Conservation (phyloP, 1,140 invertebrate species). For the Acromyrmex echinatior region DNA sequence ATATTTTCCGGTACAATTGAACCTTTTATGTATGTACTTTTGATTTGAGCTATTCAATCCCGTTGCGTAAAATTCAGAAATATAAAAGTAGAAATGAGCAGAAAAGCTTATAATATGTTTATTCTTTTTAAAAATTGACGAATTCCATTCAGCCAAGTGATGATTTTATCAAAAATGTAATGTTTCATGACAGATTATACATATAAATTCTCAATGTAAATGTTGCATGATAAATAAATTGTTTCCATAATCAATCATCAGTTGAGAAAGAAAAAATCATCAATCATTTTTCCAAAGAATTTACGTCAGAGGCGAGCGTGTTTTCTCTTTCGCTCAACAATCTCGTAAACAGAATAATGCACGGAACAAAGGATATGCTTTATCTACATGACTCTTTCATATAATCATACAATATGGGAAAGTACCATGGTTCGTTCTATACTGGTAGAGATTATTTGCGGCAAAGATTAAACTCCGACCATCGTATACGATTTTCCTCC, state of each 20-base stretch:
- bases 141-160: background rate
- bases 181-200: background rate
- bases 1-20: slow-evolving; percentile 54
- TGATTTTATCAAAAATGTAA: slow-evolving; percentile 6
- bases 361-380: slow-evolving; percentile 6
- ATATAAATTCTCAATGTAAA: background rate
- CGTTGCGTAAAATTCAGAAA: slow-evolving; percentile 24
- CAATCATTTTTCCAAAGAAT: slow-evolving; percentile 44
- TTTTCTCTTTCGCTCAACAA: slow-evolving; percentile 17
- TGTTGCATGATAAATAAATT: slow-evolving; percentile 31
- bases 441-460: slow-evolving; percentile 14
- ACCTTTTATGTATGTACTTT: slow-evolving; percentile 6
- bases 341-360: slow-evolving; percentile 23
- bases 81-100: background rate
- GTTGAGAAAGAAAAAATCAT: slow-evolving; percentile 26
- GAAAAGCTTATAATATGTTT: background rate
- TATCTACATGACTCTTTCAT: slow-evolving; percentile 22
- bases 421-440: background rate
- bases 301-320: background rate
- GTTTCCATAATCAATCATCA: slow-evolving; percentile 45
- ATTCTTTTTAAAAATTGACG: background rate
- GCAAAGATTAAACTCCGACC: slow-evolving; percentile 52
- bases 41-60: slow-evolving; percentile 1
- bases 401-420: slow-evolving; percentile 27
- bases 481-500: slow-evolving; percentile 36